Percentiles rank a stretch among this genome's conserved stretches.
Conservation (phyloP, 2,113 vertebrate genomes). For the Xenopus laevis region DNA sequence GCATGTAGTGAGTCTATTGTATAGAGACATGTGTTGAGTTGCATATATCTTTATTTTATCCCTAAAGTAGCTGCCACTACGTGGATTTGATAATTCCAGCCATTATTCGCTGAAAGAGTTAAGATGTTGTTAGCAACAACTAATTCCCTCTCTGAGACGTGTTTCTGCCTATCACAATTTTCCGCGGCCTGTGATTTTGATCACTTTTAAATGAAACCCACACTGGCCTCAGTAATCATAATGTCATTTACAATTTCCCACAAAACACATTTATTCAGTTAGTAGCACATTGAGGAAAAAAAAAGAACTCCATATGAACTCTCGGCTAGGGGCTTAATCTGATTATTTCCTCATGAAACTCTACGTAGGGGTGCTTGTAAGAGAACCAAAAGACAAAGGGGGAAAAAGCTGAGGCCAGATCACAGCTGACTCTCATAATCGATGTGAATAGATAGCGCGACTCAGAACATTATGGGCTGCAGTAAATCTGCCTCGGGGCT, state of each 20-base stretch:
- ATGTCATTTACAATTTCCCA: conserved; percentile 81
- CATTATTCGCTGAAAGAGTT: not conserved
- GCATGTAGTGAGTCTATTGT: too few relatives aligned
- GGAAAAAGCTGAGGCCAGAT: conserved; percentile 56
- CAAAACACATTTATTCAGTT: conserved; percentile 79
- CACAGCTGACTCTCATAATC: conserved; percentile 78
- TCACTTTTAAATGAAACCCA: conserved; percentile 81
- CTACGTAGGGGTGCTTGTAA: conserved; percentile 78
- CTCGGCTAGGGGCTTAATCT: conserved; percentile 74
- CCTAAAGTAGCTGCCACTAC: too few relatives aligned
- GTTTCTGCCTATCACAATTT: conserved; percentile 71
- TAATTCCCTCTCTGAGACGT: conserved; percentile 15
- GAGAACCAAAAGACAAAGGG: conserved; percentile 58
- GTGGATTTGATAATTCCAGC: too few relatives aligned
- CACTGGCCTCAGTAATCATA: conserved; percentile 77
- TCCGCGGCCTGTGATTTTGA: conserved; percentile 69
- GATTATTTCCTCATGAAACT: conserved; percentile 86
- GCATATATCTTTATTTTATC: too few relatives aligned
- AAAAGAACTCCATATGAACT: conserved; percentile 79
- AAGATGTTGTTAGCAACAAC: not conserved
- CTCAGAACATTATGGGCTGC: conserved; percentile 58
- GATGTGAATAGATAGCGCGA: conserved; percentile 67
- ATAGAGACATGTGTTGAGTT: too few relatives aligned
- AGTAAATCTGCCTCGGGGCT: conserved; percentile 59
- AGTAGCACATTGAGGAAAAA: conserved; percentile 72